Conservation (phyloP, 2,113 vertebrate species). For the Axis porcinus region DNA sequence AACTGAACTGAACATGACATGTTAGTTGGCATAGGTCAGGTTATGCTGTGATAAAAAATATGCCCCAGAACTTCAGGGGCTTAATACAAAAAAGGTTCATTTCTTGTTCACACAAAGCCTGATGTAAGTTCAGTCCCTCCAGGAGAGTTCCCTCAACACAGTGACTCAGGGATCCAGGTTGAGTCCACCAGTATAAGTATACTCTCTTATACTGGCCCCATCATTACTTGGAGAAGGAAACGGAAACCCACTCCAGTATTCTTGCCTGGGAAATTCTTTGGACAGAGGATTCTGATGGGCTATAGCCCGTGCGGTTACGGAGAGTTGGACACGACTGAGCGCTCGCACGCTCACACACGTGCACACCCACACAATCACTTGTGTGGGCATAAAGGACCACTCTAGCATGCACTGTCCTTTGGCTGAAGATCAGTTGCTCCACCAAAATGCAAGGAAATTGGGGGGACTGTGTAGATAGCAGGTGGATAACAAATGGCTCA, state of each 20-base stretch:
- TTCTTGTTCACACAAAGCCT: neutral
- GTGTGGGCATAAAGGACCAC: neutral
- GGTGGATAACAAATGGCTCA: neutral
- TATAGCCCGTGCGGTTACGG: neutral
- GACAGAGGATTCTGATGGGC: neutral
- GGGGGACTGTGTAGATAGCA: neutral
- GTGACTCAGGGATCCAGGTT: neutral
- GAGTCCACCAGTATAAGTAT: neutral
- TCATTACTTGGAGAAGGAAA: neutral
- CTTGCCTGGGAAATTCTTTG: neutral
- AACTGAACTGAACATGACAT: neutral
- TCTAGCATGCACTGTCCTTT: accelerated
- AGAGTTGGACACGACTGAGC: neutral
- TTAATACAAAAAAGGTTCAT: neutral
- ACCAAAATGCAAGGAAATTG: accelerated
- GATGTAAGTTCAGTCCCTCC: neutral
- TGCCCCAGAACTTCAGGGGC: neutral
- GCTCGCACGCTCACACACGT: accelerated
- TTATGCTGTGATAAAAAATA: neutral
- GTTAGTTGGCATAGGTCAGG: neutral
- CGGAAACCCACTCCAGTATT: neutral
- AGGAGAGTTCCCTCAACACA: accelerated
- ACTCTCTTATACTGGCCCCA: neutral
- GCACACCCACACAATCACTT: neutral
- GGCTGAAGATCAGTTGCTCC: neutral